Conservation (phyloP, 2,113 vertebrate genomes). For the Spermophilus dauricus region DNA sequence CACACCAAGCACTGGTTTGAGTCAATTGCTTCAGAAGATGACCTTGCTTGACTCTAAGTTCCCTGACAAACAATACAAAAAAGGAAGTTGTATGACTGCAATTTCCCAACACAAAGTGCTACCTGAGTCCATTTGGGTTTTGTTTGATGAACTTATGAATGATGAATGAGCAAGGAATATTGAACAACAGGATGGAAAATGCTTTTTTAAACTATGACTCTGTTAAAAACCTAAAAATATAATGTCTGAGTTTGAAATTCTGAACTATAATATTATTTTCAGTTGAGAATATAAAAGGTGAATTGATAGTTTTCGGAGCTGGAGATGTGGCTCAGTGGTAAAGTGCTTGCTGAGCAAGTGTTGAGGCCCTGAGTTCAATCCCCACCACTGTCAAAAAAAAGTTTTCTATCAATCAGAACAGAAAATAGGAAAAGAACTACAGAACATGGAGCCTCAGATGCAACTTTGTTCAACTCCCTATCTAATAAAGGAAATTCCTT, state of each 20-base stretch:
- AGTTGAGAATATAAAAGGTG: slow-evolving; percentile 24
- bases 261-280: slow-evolving; percentile 35
- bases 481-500: slow-evolving; percentile 41
- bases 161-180: neutral
- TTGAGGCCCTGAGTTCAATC: too few species aligned
- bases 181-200: slow-evolving; percentile 20
- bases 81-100: slow-evolving; percentile 12
- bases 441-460: neutral
- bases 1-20: slow-evolving; percentile 27
- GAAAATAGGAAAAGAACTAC: slow-evolving; percentile 41
- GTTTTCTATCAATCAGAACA: slow-evolving; percentile 56
- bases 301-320: slow-evolving; percentile 45
- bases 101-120: slow-evolving; percentile 39
- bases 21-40: slow-evolving; percentile 48
- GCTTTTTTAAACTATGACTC: slow-evolving; percentile 7
- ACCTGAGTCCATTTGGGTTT: slow-evolving; percentile 35
- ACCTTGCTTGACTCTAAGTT: slow-evolving; percentile 24
- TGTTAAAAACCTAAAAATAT: slow-evolving; percentile 48
- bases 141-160: slow-evolving; percentile 57
- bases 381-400: too few species aligned
- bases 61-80: slow-evolving; percentile 53
- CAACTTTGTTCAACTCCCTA: neutral
- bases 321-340: too few species aligned
- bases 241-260: slow-evolving; percentile 46
- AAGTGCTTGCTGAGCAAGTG: too few species aligned